Evolutionary conservation across 2,888 invertebrate species (phyloP).

Genomic region (Leptarthrus brevirostris): DNA sequence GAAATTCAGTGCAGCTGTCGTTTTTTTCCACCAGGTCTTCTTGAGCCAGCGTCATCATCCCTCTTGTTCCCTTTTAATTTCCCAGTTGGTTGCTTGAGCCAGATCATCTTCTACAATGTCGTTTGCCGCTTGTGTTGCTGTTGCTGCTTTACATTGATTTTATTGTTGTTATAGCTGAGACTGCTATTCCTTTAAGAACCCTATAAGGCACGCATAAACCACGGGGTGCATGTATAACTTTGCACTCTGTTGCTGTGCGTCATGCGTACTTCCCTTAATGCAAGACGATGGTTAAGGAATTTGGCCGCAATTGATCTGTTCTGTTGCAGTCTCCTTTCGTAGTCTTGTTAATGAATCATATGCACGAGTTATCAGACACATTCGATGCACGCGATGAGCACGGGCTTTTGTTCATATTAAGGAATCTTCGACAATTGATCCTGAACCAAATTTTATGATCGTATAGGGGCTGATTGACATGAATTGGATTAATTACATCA

Average conservation of each 20-base stretch:
- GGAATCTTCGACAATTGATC: conserved; percentile 53
- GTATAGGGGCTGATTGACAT: neutral
- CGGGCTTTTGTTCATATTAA: conserved; percentile 41
- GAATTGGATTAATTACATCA: neutral
- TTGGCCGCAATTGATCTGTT: neutral
- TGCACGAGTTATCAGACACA: neutral
- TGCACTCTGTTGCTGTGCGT: neutral
- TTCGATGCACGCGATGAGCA: conserved; percentile 52
- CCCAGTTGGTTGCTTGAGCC: neutral
- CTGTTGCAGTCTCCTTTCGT: neutral
- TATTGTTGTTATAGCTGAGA: neutral
- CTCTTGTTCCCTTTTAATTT: conserved; percentile 16
- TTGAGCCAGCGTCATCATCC: conserved; percentile 2
- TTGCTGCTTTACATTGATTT: no score
- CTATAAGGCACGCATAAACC: neutral
- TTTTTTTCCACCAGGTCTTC: conserved; percentile 6
- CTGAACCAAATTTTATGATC: no score
- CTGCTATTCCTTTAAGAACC: neutral
- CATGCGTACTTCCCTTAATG: conserved; percentile 50
- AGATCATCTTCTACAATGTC: neutral
- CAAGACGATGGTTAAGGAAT: neutral
- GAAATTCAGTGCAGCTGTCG: conserved; percentile 43
- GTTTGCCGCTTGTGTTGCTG: no score
- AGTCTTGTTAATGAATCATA: neutral
- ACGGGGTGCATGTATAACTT: neutral